Evolutionary conservation across 2,113 vertebrate genomes (phyloP), one percentile per base, ranked within the genome.

Genomic region (Cyprinus carpio): DNA sequence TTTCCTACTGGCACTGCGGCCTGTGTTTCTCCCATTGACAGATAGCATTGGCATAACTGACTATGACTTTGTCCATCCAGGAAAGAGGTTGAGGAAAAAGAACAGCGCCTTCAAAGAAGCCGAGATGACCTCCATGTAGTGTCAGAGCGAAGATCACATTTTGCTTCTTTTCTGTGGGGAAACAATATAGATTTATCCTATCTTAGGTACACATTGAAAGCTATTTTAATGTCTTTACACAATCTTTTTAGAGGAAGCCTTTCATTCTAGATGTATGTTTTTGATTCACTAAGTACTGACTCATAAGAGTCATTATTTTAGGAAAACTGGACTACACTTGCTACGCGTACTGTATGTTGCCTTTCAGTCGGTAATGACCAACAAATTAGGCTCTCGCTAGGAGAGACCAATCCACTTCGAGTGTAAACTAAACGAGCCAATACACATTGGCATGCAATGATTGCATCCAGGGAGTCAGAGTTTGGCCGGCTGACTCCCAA

Each of bases 1-100:
- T 75, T 3, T 54, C 89, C 67, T 84, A 95, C 93, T 0, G 95
- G 90, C 96, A 96, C 64, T 94, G 93, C 0, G 89, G 93, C 89
- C 91, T 94, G 88, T 90, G 95, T 83, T 93, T 96, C 88, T 97
- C 95, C 96, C 97, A 98, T 74, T 95, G 96, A 92, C 96, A 98
- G 80, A 99, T 92, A 89, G 97, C 95, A 15, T 98, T 92, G 43
- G 96, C 90, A 60, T 98, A 99, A 91, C 96, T 94, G 27, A 99
- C 94, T 43, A 99, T 95, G 13, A 98, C 94, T 93, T 97, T 98
- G 93, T 99, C 98, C 96, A 99, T 98, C 98, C 98, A 99, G 25
- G 97, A 98, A 71, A 99, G 96, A 6, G 97, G 96, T 65, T 97
- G 95, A 0, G 98, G 98, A 84, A 99, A 96, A 4, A 99, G 94